Percentiles rank a stretch among this genome's conserved stretches.
Evolutionary conservation across 30 jellyfish, hydroid and myxozoan genomes (phyloP).

Genomic region (Hydra vulgaris): DNA sequence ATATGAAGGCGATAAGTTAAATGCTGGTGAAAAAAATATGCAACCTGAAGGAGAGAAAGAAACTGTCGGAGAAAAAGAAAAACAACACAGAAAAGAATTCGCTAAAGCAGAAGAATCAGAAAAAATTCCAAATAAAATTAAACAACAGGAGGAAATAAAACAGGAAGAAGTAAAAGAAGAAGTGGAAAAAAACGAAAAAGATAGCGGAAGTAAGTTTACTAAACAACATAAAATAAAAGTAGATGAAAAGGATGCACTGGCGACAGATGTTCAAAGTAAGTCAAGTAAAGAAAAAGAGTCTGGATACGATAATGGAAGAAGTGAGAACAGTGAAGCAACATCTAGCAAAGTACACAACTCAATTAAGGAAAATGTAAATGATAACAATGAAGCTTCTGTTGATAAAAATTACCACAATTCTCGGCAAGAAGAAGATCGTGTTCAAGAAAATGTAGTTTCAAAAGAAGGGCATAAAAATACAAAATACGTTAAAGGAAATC

Average conservation of each 20-base stretch:
- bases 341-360: neutral
- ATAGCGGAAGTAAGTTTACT: neutral
- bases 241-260: slow-evolving; percentile 9
- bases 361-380: neutral
- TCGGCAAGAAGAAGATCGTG: neutral
- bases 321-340: slow-evolving; percentile 4
- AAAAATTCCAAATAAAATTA: neutral
- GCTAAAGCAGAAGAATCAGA: neutral
- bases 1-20: neutral
- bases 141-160: neutral
- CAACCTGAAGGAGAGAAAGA: neutral
- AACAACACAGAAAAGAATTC: neutral
- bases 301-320: slow-evolving; percentile 7
- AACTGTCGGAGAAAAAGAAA: neutral
- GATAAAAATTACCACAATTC: neutral
- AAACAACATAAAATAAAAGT: neutral
- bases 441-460: neutral
- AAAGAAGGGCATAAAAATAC: neutral
- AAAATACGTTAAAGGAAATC: slow-evolving; percentile 11
- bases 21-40: neutral
- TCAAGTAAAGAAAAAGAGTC: slow-evolving; percentile 24
- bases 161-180: neutral
- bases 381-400: neutral
- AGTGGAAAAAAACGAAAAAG: slow-evolving; percentile 6
- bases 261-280: slow-evolving; percentile 9